Base-by-base conservation (phyloP, 1,140 invertebrate species). In the Palaemon carinicauda region DNA sequence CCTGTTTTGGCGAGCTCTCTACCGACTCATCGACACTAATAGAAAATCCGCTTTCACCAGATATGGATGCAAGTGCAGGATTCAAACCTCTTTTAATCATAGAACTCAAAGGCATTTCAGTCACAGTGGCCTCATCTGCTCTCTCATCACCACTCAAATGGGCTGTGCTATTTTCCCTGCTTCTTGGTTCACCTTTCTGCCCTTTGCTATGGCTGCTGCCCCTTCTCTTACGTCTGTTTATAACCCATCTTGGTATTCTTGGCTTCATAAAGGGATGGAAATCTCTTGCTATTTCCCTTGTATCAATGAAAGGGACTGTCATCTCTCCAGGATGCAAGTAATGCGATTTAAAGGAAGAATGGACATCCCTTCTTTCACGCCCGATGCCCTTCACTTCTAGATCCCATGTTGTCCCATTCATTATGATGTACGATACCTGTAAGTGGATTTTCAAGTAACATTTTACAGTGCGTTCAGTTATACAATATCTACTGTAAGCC, bases 351-450 rank as follows among this genome's bases (percentile, higher is more conserved):
- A 21, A 24, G 15, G 51, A 41, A 19, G 31, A 21, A 29, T 31
- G 24, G 5, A 74, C 31, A 17, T 84, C 79, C 71, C 88, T 75
- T 50, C 77, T 80, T 17, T 80, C 52, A 15, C 88, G 51, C 19
- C 29, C 73, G 33, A 88, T 56, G 10, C 79, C 83, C 50, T 88
- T 88, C 71, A 88, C 88, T 33, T 86, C 83, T 31, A 88, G 73
- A 17, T 82, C 83, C 88, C 88, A 88, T 0, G 79, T 86, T 5
- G 79, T 82, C 7, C 74, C 80, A 41, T 88, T 88, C 65, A 77
- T 79, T 21, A 88, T 86, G 19, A 86, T 81, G 33, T 88, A 88
- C 9, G 88, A 86, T 27, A 88, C 83, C 88, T 88, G 82, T 24
- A 51, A 17, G 74, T 19, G 29, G 33, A n/a, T 5, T 31, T 12